Base-by-base conservation (phyloP, 2,797 vertebrate genomes). In the Danionella dracula region DNA sequence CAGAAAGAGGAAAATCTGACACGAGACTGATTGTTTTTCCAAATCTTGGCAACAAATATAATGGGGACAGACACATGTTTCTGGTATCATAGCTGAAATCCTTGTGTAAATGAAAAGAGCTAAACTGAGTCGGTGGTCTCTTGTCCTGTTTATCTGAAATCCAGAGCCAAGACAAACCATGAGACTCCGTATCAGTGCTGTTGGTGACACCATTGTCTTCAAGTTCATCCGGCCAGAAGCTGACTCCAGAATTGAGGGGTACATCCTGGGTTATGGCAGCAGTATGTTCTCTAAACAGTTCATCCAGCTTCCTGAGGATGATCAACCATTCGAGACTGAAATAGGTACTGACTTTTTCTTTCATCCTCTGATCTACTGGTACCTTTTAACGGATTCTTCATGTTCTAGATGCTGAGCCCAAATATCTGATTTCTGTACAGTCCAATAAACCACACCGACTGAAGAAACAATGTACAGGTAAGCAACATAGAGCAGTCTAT, bases 241-340 rank as follows among this genome's bases (percentile, higher is more conserved):
- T 16, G 90, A 89, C 64, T 89, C 87, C 40, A 96, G 88, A 72
- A 86, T 99, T 4, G 89, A 95, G 82, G 96, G 96, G 16, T 98
- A 95, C 82, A 90, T 99, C 79, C 79, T 99, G 81, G 96, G 96
- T 35, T 98, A 97, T 1, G 96, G 96, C 66, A 92, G 91, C 84
- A 94, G 74, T 63, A 85, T 93, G 74, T 93, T 94, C 75, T 93
- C 94, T 80, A 97, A 94, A 71, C 96, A 99, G 69, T 93, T 91
- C 73, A 93, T 99, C 51, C 84, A 91, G 60, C 86, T 98, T 45
- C 94, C 96, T 9, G 81, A 89, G 0, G 91, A 96, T 20, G 94
- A 94, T 58, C 86, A 92, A 72, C 87, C 85, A 0, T 93, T 88
- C 0, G 73, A 92, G 71, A 90, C 91, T 2, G 91, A 96, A 82